These are phyloP conservation scores for Premnoplex brunnescens DNA, from an alignment of 2,797 vertebrate genomes.

Conservation along the genomic window DNA sequence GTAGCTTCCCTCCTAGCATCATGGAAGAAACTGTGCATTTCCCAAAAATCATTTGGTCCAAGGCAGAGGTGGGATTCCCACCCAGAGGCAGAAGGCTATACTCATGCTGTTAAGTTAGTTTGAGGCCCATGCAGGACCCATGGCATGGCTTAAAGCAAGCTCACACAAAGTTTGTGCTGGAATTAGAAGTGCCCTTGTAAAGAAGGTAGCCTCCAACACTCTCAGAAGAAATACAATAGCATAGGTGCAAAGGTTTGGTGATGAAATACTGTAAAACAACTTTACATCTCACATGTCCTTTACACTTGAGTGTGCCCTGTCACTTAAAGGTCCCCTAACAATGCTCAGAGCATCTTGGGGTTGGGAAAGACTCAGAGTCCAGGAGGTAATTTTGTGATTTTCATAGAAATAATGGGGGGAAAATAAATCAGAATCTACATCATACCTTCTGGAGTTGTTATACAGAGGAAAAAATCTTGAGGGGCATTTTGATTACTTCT, in stretches of 20 bases:
- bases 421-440: background rate
- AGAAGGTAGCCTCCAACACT: fast-evolving
- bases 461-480: background rate
- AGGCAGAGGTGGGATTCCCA: background rate
- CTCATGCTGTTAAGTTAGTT: fast-evolving
- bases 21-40: background rate
- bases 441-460: background rate
- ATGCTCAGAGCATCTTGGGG: background rate
- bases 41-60: background rate
- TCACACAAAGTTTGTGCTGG: fast-evolving
- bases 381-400: background rate
- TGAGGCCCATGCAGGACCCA: background rate
- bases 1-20: background rate
- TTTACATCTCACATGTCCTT: background rate
- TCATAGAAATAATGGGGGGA: background rate
- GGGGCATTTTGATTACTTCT: background rate
- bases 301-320: background rate
- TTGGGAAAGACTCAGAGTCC: background rate
- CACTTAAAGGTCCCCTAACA: background rate
- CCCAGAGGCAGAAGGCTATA: fast-evolving
- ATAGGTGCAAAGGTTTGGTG: background rate
- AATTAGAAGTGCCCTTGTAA: background rate
- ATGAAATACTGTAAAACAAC: background rate
- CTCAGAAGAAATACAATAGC: background rate
- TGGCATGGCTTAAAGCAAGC: background rate